phyloP scores from a whole-genome alignment of 1,140 invertebrate species.

The Caenorhabditis tropicalis region DNA sequence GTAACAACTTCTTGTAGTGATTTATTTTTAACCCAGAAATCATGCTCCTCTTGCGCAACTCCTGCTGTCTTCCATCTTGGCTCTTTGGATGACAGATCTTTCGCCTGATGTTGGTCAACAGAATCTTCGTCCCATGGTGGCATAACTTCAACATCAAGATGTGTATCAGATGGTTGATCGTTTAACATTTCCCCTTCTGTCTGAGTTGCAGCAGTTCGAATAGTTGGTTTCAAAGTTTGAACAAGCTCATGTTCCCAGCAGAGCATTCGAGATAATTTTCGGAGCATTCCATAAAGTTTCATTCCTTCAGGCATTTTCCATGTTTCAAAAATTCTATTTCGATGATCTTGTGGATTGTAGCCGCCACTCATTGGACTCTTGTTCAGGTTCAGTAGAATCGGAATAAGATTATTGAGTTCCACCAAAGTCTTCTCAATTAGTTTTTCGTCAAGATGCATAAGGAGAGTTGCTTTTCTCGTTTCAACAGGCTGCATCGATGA shows the following conservation, averaged over 20 bases:
- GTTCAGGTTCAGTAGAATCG: background rate
- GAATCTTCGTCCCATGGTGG: conserved; percentile 24
- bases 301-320: conserved; percentile 26
- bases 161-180: background rate
- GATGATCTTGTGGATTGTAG: conserved; percentile 4
- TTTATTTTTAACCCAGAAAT: conserved; percentile 41
- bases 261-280: conserved; percentile 6
- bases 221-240: background rate
- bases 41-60: conserved; percentile 23
- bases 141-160: background rate
- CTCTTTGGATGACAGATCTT: background rate
- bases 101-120: background rate
- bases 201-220: conserved; percentile 25
- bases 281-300: conserved; percentile 15
- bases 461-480: background rate
- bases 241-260: conserved; percentile 21
- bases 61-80: conserved; percentile 30
- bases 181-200: conserved; percentile 20
- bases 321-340: background rate
- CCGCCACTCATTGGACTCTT: background rate
- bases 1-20: background rate
- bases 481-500: background rate
- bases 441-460: conserved; percentile 1
- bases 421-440: conserved; percentile 9
- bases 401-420: conserved; percentile 10